Evolutionary conservation across 2,797 vertebrate species (phyloP).

Genomic region (Peromyscus melanophrys): DNA sequence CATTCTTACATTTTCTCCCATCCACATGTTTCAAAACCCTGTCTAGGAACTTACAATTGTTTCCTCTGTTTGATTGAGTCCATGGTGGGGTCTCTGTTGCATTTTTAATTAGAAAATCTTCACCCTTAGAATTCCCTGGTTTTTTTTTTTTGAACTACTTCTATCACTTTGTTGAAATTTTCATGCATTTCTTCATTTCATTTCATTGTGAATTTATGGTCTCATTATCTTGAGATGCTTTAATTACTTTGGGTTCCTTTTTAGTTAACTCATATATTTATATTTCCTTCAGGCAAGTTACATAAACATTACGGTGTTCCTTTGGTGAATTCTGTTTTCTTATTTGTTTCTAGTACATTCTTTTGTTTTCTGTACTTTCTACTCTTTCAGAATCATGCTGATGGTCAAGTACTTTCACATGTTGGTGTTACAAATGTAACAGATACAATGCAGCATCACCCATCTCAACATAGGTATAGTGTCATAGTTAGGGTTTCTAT

Average conservation of each 20-base stretch:
- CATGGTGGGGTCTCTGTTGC: not conserved
- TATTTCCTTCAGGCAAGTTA: not conserved
- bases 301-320: not conserved
- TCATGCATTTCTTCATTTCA: not conserved
- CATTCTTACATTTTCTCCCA: not conserved
- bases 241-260: not conserved
- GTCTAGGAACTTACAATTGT: not conserved
- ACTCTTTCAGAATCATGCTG: not conserved
- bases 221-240: not conserved
- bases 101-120: not conserved
- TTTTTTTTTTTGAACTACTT: not conserved
- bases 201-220: not conserved
- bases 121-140: not conserved
- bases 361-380: not conserved
- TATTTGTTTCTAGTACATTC: not conserved
- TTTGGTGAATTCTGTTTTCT: not conserved
- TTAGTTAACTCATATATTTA: not conserved
- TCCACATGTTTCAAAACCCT: not conserved
- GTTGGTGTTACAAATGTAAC: not conserved
- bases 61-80: not conserved
- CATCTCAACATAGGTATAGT: not conserved
- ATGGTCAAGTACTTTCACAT: not conserved
- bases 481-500: too few species aligned
- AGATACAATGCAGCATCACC: not conserved
- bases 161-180: not conserved